Percentiles rank a stretch among this genome's conserved stretches.
These are phyloP conservation scores for Jacana jacana DNA, from an alignment of 2,113 vertebrate genomes.

Conservation along the genomic window DNA sequence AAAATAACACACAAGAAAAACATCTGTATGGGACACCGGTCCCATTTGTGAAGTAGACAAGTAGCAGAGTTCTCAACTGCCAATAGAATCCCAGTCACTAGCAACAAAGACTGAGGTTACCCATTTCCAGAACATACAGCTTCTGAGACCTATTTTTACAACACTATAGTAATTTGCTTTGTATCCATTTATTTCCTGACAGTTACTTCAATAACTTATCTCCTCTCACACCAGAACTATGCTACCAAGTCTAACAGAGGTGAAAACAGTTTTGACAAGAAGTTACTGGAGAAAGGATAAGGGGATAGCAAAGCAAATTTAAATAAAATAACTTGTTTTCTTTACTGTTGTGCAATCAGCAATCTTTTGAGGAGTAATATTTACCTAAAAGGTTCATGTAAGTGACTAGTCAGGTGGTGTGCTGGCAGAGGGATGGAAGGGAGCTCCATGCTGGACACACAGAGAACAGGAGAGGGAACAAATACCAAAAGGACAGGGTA, in stretches of 20 bases:
- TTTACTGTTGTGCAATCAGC: not conserved
- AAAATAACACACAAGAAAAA: not conserved
- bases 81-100: not conserved
- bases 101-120: not conserved
- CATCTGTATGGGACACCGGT: not conserved
- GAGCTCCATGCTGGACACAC: not conserved
- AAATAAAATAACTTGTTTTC: not conserved
- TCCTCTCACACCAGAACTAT: not conserved
- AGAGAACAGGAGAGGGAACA: not conserved
- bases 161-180: not conserved
- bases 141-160: not conserved
- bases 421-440: not conserved
- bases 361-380: not conserved
- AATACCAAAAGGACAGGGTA: not conserved
- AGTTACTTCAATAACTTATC: not conserved
- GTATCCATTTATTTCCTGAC: not conserved
- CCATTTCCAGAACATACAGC: rapidly evolving
- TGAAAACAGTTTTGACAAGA: not conserved
- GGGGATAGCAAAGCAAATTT: not conserved
- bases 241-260: not conserved
- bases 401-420: not conserved
- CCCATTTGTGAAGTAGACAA: not conserved
- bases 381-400: not conserved
- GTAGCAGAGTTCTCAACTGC: not conserved
- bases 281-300: not conserved